These are phyloP conservation scores for Colletes latitarsis DNA, from an alignment of 1,140 invertebrate genomes.

Conservation along the genomic window DNA sequence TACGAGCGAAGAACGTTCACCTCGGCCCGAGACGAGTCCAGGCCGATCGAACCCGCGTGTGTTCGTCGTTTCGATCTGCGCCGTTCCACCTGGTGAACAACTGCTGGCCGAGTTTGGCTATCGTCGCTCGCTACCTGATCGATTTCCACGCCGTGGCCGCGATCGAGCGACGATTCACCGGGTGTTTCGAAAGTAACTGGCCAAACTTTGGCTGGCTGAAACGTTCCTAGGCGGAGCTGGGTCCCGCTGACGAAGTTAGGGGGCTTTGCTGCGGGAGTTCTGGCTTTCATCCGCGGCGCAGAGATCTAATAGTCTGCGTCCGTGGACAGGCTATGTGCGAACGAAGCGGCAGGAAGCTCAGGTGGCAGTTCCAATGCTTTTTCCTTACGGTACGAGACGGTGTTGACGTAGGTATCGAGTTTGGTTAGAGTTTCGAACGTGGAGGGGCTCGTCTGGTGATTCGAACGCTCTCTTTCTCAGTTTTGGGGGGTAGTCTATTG, in stretches of 20 bases:
- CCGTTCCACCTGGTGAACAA: constrained; percentile 57
- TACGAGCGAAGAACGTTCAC: constrained; percentile 66
- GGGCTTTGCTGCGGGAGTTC: background rate
- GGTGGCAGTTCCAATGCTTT: background rate
- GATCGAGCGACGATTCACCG: constrained; percentile 31
- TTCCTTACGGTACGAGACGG: background rate
- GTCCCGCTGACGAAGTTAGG: background rate
- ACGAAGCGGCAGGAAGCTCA: background rate
- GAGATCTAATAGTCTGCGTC: background rate
- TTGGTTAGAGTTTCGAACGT: too few relatives aligned
- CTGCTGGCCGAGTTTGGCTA: constrained; percentile 62
- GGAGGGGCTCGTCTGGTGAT: too few relatives aligned
- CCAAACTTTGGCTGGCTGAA: background rate
- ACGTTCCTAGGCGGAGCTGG: too few relatives aligned
- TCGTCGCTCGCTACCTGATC: constrained; percentile 35
- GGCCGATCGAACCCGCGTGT: constrained; percentile 30
- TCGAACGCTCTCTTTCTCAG: too few relatives aligned
- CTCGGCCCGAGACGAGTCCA: constrained; percentile 40
- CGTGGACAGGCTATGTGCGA: too few relatives aligned
- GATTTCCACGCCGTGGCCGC: constrained; percentile 51
- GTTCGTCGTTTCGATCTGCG: constrained; percentile 53
- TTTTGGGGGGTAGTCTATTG: too few relatives aligned
- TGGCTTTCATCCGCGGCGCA: background rate
- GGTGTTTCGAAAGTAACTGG: constrained; percentile 15
- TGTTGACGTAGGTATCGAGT: too few relatives aligned